Evolutionary conservation across 2,113 vertebrate genomes (phyloP).

Genomic region (Grallaria varia): DNA sequence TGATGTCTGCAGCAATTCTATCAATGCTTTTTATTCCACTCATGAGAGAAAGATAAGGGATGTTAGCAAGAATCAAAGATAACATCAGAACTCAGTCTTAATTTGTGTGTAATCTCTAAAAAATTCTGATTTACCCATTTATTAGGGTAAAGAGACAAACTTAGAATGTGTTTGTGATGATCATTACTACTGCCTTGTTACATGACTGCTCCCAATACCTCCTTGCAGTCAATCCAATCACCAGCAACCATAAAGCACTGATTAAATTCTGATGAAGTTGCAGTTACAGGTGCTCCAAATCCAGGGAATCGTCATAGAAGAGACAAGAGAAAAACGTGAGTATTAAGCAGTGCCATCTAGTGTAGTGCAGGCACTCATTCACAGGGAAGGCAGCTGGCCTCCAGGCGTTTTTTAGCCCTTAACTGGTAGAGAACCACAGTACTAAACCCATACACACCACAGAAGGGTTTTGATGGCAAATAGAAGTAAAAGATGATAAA

Average conservation of each 20-base stretch:
- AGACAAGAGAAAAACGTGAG: background rate
- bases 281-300: background rate
- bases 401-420: background rate
- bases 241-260: background rate
- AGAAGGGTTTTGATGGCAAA: background rate
- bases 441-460: background rate
- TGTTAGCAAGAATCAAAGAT: background rate
- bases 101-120: background rate
- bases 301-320: background rate
- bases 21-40: background rate
- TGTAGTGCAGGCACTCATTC: background rate
- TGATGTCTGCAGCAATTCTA: background rate
- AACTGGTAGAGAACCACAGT: background rate
- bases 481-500: background rate
- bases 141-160: background rate
- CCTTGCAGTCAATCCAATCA: background rate
- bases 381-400: background rate
- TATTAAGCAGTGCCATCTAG: conserved; percentile 60
- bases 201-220: fast-evolving
- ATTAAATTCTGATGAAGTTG: background rate
- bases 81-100: background rate
- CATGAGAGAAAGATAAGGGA: background rate
- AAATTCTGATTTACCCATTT: background rate
- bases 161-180: background rate
- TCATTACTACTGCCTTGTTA: background rate